Conservation (phyloP, 2,888 invertebrate genomes). For the Sinopyrophorus schimmeli region DNA sequence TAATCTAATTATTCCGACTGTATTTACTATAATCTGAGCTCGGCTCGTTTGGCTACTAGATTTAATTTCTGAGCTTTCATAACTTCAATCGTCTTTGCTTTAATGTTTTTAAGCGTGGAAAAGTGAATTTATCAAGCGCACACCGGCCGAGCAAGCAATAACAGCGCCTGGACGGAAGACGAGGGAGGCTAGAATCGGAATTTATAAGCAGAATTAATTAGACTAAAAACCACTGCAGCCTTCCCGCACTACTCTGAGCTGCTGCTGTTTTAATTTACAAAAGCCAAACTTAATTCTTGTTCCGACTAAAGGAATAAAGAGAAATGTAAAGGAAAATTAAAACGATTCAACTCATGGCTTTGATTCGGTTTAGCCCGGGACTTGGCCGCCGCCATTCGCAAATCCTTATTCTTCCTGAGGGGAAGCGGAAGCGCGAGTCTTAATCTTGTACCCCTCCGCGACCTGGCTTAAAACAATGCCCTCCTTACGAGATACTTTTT, state of each 20-base stretch:
- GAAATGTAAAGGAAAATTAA: slow-evolving; percentile 61
- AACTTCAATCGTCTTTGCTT: slow-evolving; percentile 57
- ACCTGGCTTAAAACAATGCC: slow-evolving; percentile 34
- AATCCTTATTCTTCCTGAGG: slow-evolving; percentile 47
- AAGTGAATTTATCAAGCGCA: slow-evolving; percentile 57
- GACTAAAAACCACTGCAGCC: slow-evolving; percentile 59
- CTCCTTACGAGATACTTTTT: slow-evolving; percentile 31
- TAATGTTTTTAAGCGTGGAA: slow-evolving; percentile 54
- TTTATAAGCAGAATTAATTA: slow-evolving; percentile 61
- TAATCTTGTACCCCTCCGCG: slow-evolving; percentile 35
- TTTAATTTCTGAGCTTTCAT: slow-evolving; percentile 57
- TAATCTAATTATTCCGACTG: slow-evolving; percentile 55
- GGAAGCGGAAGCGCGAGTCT: slow-evolving; percentile 36
- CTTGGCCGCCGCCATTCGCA: slow-evolving; percentile 42
- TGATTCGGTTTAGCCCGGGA: slow-evolving; percentile 55
- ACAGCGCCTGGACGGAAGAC: slow-evolving; percentile 41
- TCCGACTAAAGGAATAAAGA: slow-evolving; percentile 59
- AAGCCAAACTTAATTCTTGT: slow-evolving; percentile 61
- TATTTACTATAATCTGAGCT: slow-evolving; percentile 51
- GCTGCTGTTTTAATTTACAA: slow-evolving; percentile 60
- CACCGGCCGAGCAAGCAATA: slow-evolving; percentile 56
- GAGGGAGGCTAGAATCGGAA: slow-evolving; percentile 54
- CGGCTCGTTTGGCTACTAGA: slow-evolving; percentile 45
- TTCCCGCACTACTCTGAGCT: slow-evolving; percentile 42
- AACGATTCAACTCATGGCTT: slow-evolving; percentile 57